Conservation (phyloP, 1,140 invertebrate species). For the Argopecten irradians region DNA sequence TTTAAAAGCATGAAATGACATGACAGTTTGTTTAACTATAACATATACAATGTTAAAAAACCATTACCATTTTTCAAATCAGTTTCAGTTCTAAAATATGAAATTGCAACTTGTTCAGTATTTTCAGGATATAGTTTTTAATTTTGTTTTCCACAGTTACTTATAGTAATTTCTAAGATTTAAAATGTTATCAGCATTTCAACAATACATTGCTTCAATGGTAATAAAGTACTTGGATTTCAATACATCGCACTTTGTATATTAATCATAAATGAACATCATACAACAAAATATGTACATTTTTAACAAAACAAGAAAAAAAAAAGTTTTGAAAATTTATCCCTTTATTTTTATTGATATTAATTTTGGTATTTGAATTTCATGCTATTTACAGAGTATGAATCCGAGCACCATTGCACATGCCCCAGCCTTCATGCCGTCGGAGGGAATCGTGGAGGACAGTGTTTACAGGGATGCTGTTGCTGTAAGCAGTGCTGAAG, state of each 20-base stretch:
- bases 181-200: not conserved
- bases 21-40: not conserved
- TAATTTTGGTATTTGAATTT: not conserved
- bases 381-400: constrained; percentile 54
- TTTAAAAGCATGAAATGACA: not conserved
- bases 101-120: not conserved
- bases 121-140: too few relatives aligned
- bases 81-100: not conserved
- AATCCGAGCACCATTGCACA: constrained; percentile 65
- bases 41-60: not conserved
- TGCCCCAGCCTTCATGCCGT: constrained; percentile 69
- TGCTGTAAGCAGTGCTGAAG: constrained; percentile 73
- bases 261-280: not conserved
- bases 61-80: not conserved
- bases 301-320: too few relatives aligned
- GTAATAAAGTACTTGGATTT: not conserved
- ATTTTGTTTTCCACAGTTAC: not conserved
- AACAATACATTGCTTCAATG: not conserved
- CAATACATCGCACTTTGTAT: too few relatives aligned
- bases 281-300: too few relatives aligned
- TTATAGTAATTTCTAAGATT: too few relatives aligned
- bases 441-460: constrained; percentile 72
- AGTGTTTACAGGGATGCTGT: constrained; percentile 69
- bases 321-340: too few relatives aligned
- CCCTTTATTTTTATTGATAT: not conserved